Conservation (phyloP, 37 sponge, comb jelly and placozoan genomes). For the Aplysina aerophoba region DNA sequence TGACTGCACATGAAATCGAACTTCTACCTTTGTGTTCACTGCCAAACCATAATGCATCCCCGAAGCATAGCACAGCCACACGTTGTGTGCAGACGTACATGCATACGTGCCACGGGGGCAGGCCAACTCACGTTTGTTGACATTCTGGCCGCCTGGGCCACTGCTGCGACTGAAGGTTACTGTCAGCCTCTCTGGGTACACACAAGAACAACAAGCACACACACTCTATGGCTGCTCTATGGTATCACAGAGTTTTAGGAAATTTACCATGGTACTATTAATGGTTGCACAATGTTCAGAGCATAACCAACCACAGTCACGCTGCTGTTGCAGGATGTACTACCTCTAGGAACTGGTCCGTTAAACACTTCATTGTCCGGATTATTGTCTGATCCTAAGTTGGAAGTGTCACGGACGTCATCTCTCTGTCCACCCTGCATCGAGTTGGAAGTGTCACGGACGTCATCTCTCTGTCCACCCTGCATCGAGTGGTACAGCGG, state of each 20-base stretch:
- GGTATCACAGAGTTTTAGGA: neutral
- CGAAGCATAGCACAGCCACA: neutral
- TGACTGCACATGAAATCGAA: constrained; percentile 76
- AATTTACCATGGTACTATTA: no score
- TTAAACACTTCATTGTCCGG: no score
- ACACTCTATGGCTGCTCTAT: neutral
- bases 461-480: no score
- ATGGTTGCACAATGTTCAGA: no score
- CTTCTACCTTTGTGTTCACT: constrained; percentile 90
- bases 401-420: no score
- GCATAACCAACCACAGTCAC: neutral
- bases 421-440: no score
- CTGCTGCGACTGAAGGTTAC: constrained; percentile 71
- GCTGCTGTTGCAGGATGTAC: no score
- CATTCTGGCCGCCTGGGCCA: constrained; percentile 97
- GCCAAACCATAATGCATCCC: neutral
- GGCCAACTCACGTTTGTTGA: constrained; percentile 80
- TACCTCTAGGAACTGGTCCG: no score
- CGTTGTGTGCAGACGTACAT: neutral
- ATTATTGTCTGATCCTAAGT: no score
- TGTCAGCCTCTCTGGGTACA: constrained; percentile 66
- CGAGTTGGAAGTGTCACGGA: no score
- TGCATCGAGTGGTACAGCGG: no score
- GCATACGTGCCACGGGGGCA: no score
- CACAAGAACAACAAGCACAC: neutral